Evolutionary conservation across 2,113 vertebrate species (phyloP).

Genomic region (Dascyllus trimaculatus): DNA sequence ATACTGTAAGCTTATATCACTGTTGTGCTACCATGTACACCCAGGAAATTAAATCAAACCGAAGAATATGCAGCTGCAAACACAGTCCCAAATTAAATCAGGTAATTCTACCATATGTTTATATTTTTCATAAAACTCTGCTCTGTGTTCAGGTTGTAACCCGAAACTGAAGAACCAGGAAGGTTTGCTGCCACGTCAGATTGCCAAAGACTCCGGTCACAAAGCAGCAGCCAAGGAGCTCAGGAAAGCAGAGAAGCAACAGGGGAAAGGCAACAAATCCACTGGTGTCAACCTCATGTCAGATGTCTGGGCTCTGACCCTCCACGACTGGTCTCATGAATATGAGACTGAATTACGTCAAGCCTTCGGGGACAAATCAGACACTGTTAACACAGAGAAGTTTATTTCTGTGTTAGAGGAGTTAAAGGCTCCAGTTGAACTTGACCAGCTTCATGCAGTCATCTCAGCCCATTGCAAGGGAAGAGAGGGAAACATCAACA

Average conservation of each 20-base stretch:
- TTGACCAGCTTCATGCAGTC: constrained; percentile 76
- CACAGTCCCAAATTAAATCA: neutral
- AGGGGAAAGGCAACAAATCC: constrained; percentile 77
- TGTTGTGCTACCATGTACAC: neutral
- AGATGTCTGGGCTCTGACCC: constrained; percentile 85
- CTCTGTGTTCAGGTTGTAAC: constrained; percentile 88
- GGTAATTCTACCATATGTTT: constrained; percentile 14
- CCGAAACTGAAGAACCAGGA: constrained; percentile 89
- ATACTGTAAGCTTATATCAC: neutral
- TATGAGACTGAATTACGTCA: constrained; percentile 80
- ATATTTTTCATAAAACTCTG: constrained; percentile 10
- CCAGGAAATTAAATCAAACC: constrained; percentile 5
- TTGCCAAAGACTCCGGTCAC: constrained; percentile 87
- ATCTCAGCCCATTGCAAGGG: constrained; percentile 80
- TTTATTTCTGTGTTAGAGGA: constrained; percentile 85
- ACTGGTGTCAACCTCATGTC: constrained; percentile 68
- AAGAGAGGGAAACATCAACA: constrained; percentile 74
- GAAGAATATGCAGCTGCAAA: constrained; percentile 9
- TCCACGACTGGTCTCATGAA: constrained; percentile 93
- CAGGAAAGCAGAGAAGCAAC: constrained; percentile 83
- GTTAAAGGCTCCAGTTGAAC: constrained; percentile 72
- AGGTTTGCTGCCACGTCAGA: constrained; percentile 82
- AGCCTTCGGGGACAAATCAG: constrained; percentile 71
- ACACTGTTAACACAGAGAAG: constrained; percentile 69
- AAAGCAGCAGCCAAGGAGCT: constrained; percentile 88